These are phyloP conservation scores for Drosophila recens DNA, from an alignment of 2,888 invertebrate species.

Conservation along the genomic window DNA sequence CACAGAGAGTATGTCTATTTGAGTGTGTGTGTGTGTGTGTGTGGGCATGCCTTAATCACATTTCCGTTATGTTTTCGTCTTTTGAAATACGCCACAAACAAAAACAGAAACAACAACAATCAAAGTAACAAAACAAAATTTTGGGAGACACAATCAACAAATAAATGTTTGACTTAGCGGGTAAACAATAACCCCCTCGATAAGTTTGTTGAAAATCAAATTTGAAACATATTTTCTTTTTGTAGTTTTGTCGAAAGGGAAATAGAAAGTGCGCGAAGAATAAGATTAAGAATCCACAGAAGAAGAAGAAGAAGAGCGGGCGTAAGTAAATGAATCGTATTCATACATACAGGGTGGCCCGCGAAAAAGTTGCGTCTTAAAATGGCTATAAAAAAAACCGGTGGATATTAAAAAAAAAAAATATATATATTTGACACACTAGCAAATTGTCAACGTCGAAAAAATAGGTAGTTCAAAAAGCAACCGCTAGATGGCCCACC, in stretches of 20 bases:
- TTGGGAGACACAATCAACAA: background rate
- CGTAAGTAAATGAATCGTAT: conserved; percentile 71
- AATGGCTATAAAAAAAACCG: no score
- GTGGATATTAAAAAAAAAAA: no score
- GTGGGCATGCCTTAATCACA: conserved; percentile 7
- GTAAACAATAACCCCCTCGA: conserved; percentile 14
- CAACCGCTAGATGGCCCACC: no score
- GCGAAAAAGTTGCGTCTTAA: no score
- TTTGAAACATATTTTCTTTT: conserved; percentile 49
- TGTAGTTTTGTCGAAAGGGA: conserved; percentile 77
- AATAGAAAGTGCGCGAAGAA: conserved; percentile 66
- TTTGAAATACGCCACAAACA: background rate
- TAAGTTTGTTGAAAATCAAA: conserved; percentile 15
- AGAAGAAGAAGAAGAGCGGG: conserved; percentile 38
- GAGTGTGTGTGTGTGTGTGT: background rate
- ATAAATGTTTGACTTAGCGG: conserved; percentile 63
- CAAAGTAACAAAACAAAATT: background rate
- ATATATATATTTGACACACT: no score
- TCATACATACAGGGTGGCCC: background rate
- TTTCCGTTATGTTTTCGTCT: conserved; percentile 18
- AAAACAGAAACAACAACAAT: conserved; percentile 2
- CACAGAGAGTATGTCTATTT: background rate
- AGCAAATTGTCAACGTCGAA: no score
- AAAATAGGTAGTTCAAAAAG: no score
- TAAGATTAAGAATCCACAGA: conserved; percentile 56